A percentile compares a stretch with the other conserved stretches of the same genome.
Conservation (phyloP, 92 coral and sea anemone genomes). For the Zoanthus sansibaricus region DNA sequence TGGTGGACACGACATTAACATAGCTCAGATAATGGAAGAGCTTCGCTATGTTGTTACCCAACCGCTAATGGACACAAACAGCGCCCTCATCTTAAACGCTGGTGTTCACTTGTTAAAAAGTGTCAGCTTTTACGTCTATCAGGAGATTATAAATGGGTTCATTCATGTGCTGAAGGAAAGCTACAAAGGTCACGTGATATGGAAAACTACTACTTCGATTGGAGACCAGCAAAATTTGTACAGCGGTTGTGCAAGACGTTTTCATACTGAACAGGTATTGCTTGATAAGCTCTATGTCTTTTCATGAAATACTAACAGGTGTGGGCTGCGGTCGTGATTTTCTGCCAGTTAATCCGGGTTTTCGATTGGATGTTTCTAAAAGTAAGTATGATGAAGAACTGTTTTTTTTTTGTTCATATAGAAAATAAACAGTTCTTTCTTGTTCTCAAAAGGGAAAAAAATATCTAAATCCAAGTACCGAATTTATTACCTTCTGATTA, state of each 20-base stretch:
- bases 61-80: conserved; percentile 73
- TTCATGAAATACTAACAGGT: too few relatives aligned
- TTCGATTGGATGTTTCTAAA: too few relatives aligned
- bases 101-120: conserved; percentile 81
- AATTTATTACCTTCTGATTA: too few relatives aligned
- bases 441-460: too few relatives aligned
- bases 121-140: conserved; percentile 73
- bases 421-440: too few relatives aligned
- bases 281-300: too few relatives aligned
- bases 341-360: too few relatives aligned
- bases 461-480: too few relatives aligned
- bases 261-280: conserved; percentile 83
- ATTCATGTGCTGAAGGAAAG: conserved; percentile 53
- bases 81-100: conserved; percentile 72
- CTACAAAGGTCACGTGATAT: conserved; percentile 73
- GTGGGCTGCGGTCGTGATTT: too few relatives aligned
- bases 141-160: conserved; percentile 71
- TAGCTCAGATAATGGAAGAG: conserved; percentile 65
- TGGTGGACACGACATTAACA: conserved; percentile 72
- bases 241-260: conserved; percentile 76
- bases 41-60: conserved; percentile 63
- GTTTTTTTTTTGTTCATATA: too few relatives aligned
- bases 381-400: too few relatives aligned
- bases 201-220: conserved; percentile 85
- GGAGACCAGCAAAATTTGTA: conserved; percentile 78